Conservation (phyloP, 2,797 vertebrate species). For the Acipenser transmontanus region DNA sequence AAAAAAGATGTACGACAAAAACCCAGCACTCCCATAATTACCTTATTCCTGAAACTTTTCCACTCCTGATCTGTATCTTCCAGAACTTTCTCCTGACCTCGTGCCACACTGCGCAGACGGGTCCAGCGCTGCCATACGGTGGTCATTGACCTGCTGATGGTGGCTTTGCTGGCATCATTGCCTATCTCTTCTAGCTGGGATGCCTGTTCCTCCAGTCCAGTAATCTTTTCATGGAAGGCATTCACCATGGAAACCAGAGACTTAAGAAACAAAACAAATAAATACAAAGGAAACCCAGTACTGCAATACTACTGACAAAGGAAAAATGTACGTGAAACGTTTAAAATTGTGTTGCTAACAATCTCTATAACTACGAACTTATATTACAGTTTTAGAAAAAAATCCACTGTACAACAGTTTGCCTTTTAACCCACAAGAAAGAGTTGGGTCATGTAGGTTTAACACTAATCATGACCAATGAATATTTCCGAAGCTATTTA, state of each 20-base stretch:
- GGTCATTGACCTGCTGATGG: constrained; percentile 67
- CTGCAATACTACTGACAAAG: too few species aligned
- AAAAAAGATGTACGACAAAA: too few species aligned
- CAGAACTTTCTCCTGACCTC: constrained; percentile 81
- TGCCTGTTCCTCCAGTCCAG: constrained; percentile 65
- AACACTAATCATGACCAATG: too few species aligned
- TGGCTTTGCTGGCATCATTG: constrained; percentile 71
- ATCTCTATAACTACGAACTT: too few species aligned
- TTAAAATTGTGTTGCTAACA: too few species aligned
- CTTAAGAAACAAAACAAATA: constrained; percentile 41
- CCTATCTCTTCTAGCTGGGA: constrained; percentile 62
- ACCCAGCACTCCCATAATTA: constrained; percentile 27
- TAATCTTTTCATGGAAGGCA: constrained; percentile 69
- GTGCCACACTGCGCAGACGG: constrained; percentile 66
- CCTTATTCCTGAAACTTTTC: constrained; percentile 77
- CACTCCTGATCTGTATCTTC: constrained; percentile 77
- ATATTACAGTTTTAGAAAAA: too few species aligned
- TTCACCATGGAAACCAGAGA: constrained; percentile 61
- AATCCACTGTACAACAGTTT: too few species aligned
- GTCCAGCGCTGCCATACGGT: constrained; percentile 84
- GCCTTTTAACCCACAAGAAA: too few species aligned
- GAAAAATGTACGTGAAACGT: too few species aligned
- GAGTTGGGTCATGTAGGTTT: too few species aligned
- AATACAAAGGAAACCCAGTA: not conserved
- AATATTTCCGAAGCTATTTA: too few species aligned